phyloP scores from a whole-genome alignment of 2,797 vertebrate species.

The Acrocephalus scirpaceus region DNA sequence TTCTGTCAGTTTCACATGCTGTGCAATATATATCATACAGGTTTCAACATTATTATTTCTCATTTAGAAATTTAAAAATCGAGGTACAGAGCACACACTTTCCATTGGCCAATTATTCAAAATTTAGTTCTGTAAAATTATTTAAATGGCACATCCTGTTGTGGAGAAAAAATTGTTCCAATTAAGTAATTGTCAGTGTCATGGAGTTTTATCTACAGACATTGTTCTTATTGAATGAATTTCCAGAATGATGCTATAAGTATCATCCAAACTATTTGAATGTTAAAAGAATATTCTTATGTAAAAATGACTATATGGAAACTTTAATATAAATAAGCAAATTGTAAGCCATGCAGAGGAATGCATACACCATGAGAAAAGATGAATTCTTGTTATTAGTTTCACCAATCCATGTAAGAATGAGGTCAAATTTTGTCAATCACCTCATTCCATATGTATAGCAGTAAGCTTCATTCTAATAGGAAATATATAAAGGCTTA shows the following conservation, averaged over 20 bases:
- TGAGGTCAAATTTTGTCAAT: background rate
- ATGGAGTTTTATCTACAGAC: background rate
- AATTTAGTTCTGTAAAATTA: background rate
- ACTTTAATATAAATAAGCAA: background rate
- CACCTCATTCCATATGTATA: background rate
- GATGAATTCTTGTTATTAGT: background rate
- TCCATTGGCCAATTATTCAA: background rate
- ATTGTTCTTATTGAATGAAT: slow-evolving; percentile 1
- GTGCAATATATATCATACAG: background rate
- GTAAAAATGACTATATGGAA: background rate
- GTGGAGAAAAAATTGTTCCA: background rate
- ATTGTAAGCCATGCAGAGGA: background rate
- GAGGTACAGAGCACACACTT: background rate
- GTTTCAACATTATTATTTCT: slow-evolving; percentile 1
- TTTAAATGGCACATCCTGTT: background rate
- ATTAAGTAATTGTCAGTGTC: slow-evolving; percentile 1
- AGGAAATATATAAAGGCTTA: background rate
- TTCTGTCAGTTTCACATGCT: background rate
- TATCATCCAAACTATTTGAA: background rate
- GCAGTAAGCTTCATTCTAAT: background rate
- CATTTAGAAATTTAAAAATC: slow-evolving; percentile 15
- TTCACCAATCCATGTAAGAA: background rate
- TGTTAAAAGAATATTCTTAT: background rate
- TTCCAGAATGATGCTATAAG: slow-evolving; percentile 3
- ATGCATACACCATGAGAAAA: background rate